A percentile compares a stretch with the other conserved stretches of the same genome.
Conservation (phyloP, 2,888 invertebrate species). For the Brachyptera putata region DNA sequence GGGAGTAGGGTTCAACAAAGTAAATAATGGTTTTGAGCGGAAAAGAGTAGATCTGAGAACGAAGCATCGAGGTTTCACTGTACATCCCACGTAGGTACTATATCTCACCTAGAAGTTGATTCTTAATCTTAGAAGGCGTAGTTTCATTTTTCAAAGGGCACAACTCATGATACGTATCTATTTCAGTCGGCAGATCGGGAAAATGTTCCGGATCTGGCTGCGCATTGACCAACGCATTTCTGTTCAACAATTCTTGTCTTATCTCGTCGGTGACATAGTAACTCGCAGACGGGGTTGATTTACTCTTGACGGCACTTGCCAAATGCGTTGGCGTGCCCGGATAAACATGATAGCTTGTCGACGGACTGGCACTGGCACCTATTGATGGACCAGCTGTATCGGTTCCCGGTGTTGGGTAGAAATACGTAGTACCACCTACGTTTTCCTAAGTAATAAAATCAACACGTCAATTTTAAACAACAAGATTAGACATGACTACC, state of each 20-base stretch:
- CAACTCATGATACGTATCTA: constrained; percentile 87
- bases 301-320: constrained; percentile 40
- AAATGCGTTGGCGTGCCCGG: constrained; percentile 60
- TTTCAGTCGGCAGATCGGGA: constrained; percentile 78
- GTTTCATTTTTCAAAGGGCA: constrained; percentile 74
- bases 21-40: neutral
- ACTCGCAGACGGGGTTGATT: constrained; percentile 47
- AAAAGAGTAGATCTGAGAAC: neutral
- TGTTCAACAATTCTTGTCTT: constrained; percentile 69
- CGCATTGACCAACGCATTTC: constrained; percentile 67
- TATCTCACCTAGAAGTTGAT: constrained; percentile 39
- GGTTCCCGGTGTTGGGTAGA: constrained; percentile 61
- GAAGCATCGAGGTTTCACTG: too few species aligned
- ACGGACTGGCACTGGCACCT: constrained; percentile 24
- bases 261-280: constrained; percentile 86
- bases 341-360: constrained; percentile 53
- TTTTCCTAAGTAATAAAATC: too few species aligned
- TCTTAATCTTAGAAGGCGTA: constrained; percentile 40
- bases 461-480: too few species aligned
- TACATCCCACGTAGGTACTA: too few species aligned
- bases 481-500: too few species aligned
- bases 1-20: too few species aligned
- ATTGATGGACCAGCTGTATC: constrained; percentile 15
- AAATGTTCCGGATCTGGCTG: constrained; percentile 66
- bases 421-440: constrained; percentile 93